Conservation (phyloP, 2,113 vertebrate species). For the Corythoichthys haematopterus region DNA sequence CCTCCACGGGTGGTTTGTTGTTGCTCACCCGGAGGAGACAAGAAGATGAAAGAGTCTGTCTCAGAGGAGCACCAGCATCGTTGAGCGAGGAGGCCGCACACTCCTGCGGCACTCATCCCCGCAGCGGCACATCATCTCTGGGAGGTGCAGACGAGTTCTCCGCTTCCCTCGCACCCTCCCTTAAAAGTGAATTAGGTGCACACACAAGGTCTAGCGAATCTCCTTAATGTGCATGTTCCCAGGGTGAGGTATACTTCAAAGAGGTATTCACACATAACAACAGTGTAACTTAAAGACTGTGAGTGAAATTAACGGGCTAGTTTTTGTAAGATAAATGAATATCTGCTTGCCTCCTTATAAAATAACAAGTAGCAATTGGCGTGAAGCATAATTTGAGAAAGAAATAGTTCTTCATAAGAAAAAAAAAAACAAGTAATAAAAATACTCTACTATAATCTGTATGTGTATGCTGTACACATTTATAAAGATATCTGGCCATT, state of each 20-base stretch:
- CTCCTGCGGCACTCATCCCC: conserved; percentile 31
- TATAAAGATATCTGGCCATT: too few species aligned
- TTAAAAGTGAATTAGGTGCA: conserved; percentile 13
- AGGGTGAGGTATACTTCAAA: conserved; percentile 39
- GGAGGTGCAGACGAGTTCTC: conserved; percentile 35
- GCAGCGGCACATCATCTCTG: conserved; percentile 32
- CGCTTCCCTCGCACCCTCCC: conserved; percentile 32
- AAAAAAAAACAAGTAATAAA: too few species aligned
- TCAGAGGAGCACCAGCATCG: conserved; percentile 44
- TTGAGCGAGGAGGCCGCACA: conserved; percentile 41
- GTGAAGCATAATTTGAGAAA: too few species aligned
- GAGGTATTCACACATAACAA: conserved; percentile 41
- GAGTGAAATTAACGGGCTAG: conserved; percentile 31
- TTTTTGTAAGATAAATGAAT: conserved; percentile 37
- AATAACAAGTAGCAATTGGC: too few species aligned
- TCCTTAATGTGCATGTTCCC: conserved; percentile 27
- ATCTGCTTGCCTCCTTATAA: too few species aligned
- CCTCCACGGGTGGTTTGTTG: conserved; percentile 49
- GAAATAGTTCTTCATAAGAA: too few species aligned
- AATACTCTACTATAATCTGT: too few species aligned
- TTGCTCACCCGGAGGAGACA: conserved; percentile 59
- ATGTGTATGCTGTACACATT: too few species aligned
- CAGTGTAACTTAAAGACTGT: conserved; percentile 39
- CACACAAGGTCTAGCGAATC: conserved; percentile 23
- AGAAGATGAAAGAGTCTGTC: conserved; percentile 67